Base-by-base conservation (phyloP, 2,797 vertebrate species). In the Mus minutoides region DNA sequence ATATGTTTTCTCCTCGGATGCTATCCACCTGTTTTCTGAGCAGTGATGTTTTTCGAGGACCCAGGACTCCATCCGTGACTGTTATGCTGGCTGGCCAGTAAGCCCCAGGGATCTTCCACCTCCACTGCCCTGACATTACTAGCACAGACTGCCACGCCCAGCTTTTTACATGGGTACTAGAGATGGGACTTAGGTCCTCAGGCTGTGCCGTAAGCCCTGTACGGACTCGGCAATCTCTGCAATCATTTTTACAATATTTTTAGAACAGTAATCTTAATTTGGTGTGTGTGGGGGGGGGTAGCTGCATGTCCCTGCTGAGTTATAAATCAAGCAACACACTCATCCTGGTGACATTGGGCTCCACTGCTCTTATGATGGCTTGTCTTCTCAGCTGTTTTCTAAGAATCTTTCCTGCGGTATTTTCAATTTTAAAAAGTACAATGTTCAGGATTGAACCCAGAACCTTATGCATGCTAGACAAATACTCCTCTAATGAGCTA, bases 191-290 rank as follows among this genome's bases (percentile, higher is more conserved):
- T 67, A 4, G 34, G 31, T 37, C 34, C 62, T 46, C 60, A n/a
- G 46, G 49, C 49, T 87, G n/a, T 56, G 49, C 24, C 29, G n/a
- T 16, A 88, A 88, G 69, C 5, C 11, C 67, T 31, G 31, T 31
- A 21, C n/a, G 29, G 64, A 58, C 14, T 73, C n/a, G 43, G 34
- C 34, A 37, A 29, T 56, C 69, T 56, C 49, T 56, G 16, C 52
- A 40, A 4, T 19, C 16, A 0, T 43, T 56, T 80, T 40, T 62
- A 24, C 16, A 60, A 12, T 49, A 54, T n/a, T 78, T 54, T 82
- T 89, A 85, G n/a, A 67, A 94, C n/a, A 49, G 46, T 52, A 67
- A 71, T n/a, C 93, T 94, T 16, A 31, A 4, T 54, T 88, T 93
- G 31, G 64, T 67, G 64, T 13, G 69, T 11, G n/a, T n/a, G n/a